Percentiles rank a stretch among this genome's conserved stretches.
phyloP scores from a whole-genome alignment of 1,140 invertebrate species.

The Riptortus pedestris region DNA sequence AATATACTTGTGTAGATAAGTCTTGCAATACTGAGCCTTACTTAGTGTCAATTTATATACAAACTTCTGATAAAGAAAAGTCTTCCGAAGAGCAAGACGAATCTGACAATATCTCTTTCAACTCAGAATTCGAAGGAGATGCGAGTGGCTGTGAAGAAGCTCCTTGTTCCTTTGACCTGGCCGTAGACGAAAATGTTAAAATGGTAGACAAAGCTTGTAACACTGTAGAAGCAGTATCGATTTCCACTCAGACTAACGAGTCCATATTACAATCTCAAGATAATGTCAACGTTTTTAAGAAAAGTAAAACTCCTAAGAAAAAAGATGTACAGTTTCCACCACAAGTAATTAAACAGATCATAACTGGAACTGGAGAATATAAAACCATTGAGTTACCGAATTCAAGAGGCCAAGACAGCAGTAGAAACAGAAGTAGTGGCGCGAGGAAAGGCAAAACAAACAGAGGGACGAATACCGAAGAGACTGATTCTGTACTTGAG shows the following conservation, averaged over 20 bases:
- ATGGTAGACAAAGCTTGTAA: slow-evolving; percentile 21
- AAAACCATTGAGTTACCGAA: background rate
- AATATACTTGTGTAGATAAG: background rate
- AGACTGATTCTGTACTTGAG: background rate
- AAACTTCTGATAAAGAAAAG: slow-evolving; percentile 11
- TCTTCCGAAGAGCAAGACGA: background rate
- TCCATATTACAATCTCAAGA: slow-evolving; percentile 2
- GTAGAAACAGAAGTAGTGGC: background rate
- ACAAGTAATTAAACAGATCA: slow-evolving; percentile 9
- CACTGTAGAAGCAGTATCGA: background rate
- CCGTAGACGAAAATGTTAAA: background rate
- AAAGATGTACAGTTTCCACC: slow-evolving; percentile 2
- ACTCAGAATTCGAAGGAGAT: background rate
- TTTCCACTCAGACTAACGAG: background rate
- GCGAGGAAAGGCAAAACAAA: background rate
- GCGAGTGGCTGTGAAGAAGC: background rate
- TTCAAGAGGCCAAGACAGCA: background rate
- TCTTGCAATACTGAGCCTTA: slow-evolving; percentile 18
- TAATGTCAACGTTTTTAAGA: background rate
- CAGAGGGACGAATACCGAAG: slow-evolving; percentile 1
- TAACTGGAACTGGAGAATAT: slow-evolving; percentile 7
- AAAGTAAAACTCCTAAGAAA: background rate
- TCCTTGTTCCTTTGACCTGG: background rate
- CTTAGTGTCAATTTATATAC: slow-evolving; percentile 5
- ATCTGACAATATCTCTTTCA: background rate